A percentile compares a stretch with the other conserved stretches of the same genome.
phyloP scores from a whole-genome alignment of 2,888 invertebrate genomes.

The Folsomia candida region DNA sequence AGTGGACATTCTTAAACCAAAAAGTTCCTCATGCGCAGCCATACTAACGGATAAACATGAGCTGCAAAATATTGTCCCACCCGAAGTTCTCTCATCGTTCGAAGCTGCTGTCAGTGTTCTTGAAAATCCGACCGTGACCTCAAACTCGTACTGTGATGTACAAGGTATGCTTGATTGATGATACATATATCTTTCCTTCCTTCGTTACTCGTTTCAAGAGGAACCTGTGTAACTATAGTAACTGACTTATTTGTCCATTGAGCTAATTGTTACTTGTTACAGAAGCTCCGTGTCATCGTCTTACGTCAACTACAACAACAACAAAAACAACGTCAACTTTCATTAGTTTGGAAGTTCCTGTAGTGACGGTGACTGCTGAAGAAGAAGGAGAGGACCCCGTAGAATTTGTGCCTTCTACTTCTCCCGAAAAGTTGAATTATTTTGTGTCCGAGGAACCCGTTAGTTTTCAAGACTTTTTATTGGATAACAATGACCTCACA shows the following conservation, averaged over 20 bases:
- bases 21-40: constrained; percentile 49
- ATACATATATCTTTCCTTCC: background rate
- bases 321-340: background rate
- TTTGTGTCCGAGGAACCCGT: background rate
- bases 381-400: background rate
- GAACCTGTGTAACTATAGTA: background rate
- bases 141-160: background rate
- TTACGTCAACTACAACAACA: no score
- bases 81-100: constrained; percentile 47
- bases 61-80: constrained; percentile 42
- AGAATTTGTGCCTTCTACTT: background rate
- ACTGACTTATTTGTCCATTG: background rate
- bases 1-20: constrained; percentile 40
- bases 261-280: no score
- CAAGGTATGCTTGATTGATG: background rate
- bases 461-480: background rate
- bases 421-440: background rate
- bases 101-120: constrained; percentile 45
- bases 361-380: constrained; percentile 1
- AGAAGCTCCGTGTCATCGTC: background rate
- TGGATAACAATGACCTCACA: background rate
- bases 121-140: background rate
- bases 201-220: no score
- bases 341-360: constrained; percentile 9
- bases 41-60: constrained; percentile 26